Evolutionary conservation across 2,888 invertebrate genomes (phyloP).

Genomic region (Lithophane ornitopus): DNA sequence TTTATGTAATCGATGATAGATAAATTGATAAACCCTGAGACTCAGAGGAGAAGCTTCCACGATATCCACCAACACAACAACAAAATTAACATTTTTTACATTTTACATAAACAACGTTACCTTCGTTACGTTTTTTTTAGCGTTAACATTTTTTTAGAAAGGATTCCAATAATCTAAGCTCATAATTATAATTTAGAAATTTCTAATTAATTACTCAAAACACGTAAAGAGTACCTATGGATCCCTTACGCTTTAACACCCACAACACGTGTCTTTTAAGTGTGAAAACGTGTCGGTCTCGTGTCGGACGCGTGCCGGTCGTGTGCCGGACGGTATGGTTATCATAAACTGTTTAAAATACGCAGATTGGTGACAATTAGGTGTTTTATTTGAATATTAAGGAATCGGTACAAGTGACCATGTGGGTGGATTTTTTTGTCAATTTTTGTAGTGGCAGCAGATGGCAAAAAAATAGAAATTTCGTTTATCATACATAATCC

Average conservation of each 20-base stretch:
- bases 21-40: neutral
- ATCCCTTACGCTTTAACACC: constrained; percentile 27
- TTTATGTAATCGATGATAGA: neutral
- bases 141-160: neutral
- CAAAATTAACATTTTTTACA: neutral
- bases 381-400: constrained; percentile 29
- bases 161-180: neutral
- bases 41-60: neutral
- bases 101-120: neutral
- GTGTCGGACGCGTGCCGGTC: constrained; percentile 37
- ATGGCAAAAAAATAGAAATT: neutral
- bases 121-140: neutral
- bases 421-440: neutral
- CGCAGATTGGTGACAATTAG: constrained; percentile 66
- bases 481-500: neutral
- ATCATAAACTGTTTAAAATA: constrained; percentile 65
- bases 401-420: constrained; percentile 15
- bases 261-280: constrained; percentile 58
- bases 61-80: neutral
- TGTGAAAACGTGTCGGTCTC: constrained; percentile 65
- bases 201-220: neutral
- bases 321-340: constrained; percentile 35
- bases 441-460: neutral
- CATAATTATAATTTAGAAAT: neutral
- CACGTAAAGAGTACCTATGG: neutral